phyloP scores from a whole-genome alignment of 1,140 invertebrate genomes.

The Branchinecta lynchi region DNA sequence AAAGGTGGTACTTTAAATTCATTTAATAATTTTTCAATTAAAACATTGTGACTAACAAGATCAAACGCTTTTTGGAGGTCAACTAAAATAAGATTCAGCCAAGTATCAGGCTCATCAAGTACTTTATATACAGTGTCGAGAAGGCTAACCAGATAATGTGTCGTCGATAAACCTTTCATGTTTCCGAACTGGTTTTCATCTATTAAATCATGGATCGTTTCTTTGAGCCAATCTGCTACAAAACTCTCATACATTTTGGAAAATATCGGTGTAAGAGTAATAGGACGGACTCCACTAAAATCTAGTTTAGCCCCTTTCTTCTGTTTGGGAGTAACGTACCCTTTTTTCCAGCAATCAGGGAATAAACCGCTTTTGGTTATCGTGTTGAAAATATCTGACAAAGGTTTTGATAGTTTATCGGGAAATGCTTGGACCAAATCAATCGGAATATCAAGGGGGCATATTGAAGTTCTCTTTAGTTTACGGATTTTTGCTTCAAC shows the following conservation, averaged over 20 bases:
- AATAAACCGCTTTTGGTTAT: conserved; percentile 5
- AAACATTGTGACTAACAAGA: conserved; percentile 9
- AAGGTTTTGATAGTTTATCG: not conserved
- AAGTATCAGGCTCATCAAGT: not conserved
- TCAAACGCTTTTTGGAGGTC: not conserved
- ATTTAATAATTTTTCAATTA: not conserved
- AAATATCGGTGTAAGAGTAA: not conserved
- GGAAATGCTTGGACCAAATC: conserved; percentile 3
- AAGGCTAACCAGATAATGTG: conserved; percentile 4
- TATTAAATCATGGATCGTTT: not conserved
- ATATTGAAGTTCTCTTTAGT: conserved; percentile 7
- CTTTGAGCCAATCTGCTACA: not conserved
- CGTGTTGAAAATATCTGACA: not conserved
- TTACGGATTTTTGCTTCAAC: conserved; percentile 9
- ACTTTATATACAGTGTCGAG: conserved; percentile 3
- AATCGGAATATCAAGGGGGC: conserved; percentile 1
- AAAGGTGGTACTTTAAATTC: not conserved
- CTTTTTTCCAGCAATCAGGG: conserved; percentile 3
- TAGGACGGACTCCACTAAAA: not conserved
- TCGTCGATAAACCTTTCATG: conserved; percentile 11
- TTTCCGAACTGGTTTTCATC: conserved; percentile 3
- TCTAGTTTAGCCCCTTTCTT: conserved; percentile 1
- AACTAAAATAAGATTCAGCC: not conserved
- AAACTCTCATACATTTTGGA: conserved; percentile 7
- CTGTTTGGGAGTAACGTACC: not conserved